These are phyloP conservation scores for Coenonympha arcania DNA, from an alignment of 2,888 invertebrate species.

Conservation along the genomic window DNA sequence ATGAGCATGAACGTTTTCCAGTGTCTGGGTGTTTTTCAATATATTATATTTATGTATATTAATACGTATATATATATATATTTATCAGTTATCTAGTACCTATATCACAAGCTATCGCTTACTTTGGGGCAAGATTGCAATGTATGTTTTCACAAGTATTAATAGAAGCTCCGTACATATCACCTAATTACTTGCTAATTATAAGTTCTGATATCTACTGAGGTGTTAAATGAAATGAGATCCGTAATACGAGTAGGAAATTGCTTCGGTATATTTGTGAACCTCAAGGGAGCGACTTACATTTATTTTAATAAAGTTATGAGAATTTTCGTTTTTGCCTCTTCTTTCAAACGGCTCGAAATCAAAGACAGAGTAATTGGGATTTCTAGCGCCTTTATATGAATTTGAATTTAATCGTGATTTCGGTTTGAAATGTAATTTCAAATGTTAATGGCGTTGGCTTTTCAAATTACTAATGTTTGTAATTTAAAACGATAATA, in stretches of 20 bases:
- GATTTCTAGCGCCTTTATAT: constrained; percentile 4
- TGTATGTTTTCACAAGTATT: background rate
- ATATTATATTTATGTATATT: no score
- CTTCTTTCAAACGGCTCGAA: constrained; percentile 20
- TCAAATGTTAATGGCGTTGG: constrained; percentile 5
- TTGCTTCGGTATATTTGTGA: constrained; percentile 35
- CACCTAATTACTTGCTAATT: constrained; percentile 35
- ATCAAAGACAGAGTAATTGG: constrained; percentile 19
- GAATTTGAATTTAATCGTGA: constrained; percentile 17
- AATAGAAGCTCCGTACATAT: background rate
- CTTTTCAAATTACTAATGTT: background rate
- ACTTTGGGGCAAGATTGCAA: no score
- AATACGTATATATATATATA: no score
- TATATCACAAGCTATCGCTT: no score
- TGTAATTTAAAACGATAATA: no score
- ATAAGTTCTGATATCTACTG: constrained; percentile 49
- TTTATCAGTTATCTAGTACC: no score
- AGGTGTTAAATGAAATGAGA: constrained; percentile 50
- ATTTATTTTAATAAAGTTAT: constrained; percentile 27
- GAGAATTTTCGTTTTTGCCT: constrained; percentile 39
- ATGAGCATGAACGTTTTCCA: no score
- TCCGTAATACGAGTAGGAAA: constrained; percentile 40
- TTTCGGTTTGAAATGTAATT: constrained; percentile 9
- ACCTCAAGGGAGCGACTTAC: constrained; percentile 22
- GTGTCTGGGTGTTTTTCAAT: no score